These are phyloP conservation scores for Nerophis lumbriciformis DNA, from an alignment of 2,113 vertebrate species.

Conservation along the genomic window DNA sequence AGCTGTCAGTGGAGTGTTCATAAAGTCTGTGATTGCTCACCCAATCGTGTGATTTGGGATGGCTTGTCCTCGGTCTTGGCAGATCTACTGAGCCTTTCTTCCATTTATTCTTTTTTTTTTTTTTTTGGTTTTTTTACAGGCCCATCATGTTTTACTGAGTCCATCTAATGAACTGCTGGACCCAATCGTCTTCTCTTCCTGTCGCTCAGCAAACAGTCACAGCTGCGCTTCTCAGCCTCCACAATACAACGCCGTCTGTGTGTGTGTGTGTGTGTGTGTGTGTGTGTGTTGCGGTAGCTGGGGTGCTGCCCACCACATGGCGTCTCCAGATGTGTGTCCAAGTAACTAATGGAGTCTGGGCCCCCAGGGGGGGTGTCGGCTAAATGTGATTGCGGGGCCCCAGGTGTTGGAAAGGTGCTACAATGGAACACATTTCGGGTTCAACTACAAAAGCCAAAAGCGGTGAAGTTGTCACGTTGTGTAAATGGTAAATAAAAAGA, in stretches of 20 bases:
- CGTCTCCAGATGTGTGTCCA: constrained; percentile 38
- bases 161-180: constrained; percentile 87
- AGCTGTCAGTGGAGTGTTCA: not conserved
- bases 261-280: not conserved
- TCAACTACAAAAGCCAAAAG: too few species aligned
- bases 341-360: constrained; percentile 33
- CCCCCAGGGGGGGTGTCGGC: constrained; percentile 10
- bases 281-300: constrained; percentile 3
- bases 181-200: constrained; percentile 64
- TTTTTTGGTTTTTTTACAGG: constrained; percentile 68
- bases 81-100: constrained; percentile 55
- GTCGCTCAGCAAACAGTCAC: constrained; percentile 71
- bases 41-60: constrained; percentile 13
- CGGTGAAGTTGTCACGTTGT: too few species aligned
- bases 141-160: constrained; percentile 80
- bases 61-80: constrained; percentile 55
- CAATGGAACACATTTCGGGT: constrained; percentile 1
- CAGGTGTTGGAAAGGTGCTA: constrained; percentile 31
- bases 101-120: too few species aligned
- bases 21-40: constrained; percentile 1
- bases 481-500: too few species aligned
- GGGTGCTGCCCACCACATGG: constrained; percentile 44
- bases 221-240: constrained; percentile 43
- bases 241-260: constrained; percentile 15
- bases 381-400: constrained; percentile 7